These are phyloP conservation scores for Jordanella pulchra DNA, from an alignment of 2,797 vertebrate species.

Conservation along the genomic window DNA sequence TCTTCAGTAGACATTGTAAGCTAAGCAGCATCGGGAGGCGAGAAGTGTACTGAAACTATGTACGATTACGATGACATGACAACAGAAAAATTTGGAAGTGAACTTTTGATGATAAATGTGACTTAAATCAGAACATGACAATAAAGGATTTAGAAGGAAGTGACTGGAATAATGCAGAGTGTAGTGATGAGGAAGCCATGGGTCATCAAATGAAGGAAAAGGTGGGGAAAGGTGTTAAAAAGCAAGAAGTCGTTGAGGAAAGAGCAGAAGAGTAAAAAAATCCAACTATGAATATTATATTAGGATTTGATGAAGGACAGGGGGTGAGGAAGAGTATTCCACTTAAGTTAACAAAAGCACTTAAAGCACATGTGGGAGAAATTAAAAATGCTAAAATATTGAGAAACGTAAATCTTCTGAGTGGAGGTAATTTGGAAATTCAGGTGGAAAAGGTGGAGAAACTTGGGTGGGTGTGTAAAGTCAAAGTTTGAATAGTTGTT, in stretches of 20 bases:
- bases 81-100: too few species aligned
- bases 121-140: too few species aligned
- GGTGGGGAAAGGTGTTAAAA: neutral
- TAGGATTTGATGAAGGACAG: neutral
- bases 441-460: neutral
- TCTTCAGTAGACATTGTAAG: too few species aligned
- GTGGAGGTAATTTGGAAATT: neutral
- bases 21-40: too few species aligned
- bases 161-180: neutral
- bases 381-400: neutral
- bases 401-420: neutral
- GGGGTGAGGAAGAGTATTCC: neutral
- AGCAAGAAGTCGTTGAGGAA: neutral
- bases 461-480: neutral
- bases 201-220: neutral
- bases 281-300: neutral
- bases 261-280: neutral
- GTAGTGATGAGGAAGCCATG: neutral
- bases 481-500: neutral
- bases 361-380: conserved; percentile 1
- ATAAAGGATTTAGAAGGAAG: too few species aligned
- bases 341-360: neutral
- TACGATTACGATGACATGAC: too few species aligned
- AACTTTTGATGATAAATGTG: too few species aligned
- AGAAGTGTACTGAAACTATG: too few species aligned